Base-by-base conservation (phyloP, 1,140 invertebrate species). In the Sitophilus oryzae region DNA sequence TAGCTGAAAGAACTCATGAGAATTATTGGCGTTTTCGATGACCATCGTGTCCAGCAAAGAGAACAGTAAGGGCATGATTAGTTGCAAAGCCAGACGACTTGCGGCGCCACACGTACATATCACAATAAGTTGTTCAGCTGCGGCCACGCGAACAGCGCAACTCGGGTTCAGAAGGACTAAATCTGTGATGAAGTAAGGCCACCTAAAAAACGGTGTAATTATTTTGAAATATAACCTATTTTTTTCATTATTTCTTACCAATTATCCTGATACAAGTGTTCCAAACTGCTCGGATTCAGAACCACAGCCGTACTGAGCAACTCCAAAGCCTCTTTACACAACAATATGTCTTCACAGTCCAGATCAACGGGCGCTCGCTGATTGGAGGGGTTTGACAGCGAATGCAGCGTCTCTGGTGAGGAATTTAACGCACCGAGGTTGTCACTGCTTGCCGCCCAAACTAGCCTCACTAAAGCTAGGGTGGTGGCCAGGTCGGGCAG, bases 301-400 rank as follows among this genome's bases (percentile, higher is more conserved):
- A 91, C 85, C 65, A 96, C 79, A 60, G 86, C 86, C 47, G 94
- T 81, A n/a, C 91, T 92, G 38, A 98, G 74, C 20, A 93, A 84
- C 76, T 97, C 93, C 62, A 97, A 75, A 18, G 91, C 90, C 74
- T 97, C 93, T 64, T 90, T 88, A 66, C 92, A 93, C 59, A 96
- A 85, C 67, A 76, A 64, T 20, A 80, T 70, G 56, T 82, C 79
- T 43, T 80, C 77, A 35, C 70, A 66, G 59, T 80, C 77, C 4
- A 74, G 68, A 47, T 68, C 72, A 34, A 74, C 65, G 8, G 73
- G 68, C 41, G 73, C 70, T 38, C 71, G 75, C n/a, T 74, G 73
- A 61, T 78, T 78, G 0, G 63, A 64, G 38, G 79, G 76, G 60
- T 78, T 64, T 69, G 60, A 76, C 58, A 58, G 62, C 0, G 66